Conservation (phyloP, 1,140 invertebrate genomes). For the Oscheius sp. region DNA sequence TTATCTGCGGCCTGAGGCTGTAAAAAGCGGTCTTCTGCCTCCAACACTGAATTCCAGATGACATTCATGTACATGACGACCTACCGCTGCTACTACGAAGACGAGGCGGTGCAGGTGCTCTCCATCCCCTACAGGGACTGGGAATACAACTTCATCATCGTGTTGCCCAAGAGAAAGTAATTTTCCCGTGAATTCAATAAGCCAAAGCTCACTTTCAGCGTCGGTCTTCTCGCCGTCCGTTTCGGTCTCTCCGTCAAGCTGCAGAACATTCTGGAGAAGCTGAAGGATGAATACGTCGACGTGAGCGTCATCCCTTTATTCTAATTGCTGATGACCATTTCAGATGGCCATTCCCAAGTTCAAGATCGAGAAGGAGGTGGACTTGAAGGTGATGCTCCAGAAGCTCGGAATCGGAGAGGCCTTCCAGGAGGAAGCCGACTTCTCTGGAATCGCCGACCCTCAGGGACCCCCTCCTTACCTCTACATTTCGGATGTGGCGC, state of each 20-base stretch:
- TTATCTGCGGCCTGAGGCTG: no score
- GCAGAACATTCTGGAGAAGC: conserved; percentile 6
- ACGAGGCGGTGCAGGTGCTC: conserved; percentile 19
- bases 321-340: not conserved
- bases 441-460: no score
- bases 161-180: conserved; percentile 20
- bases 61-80: conserved; percentile 5
- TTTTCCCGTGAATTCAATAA: no score
- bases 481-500: no score
- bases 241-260: not conserved
- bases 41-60: no score
- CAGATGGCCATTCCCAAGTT: conserved; percentile 13
- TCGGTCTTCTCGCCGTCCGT: conserved; percentile 5
- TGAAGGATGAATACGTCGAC: not conserved
- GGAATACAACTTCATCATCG: conserved; percentile 7
- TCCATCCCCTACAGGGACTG: conserved; percentile 23
- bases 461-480: no score
- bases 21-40: no score
- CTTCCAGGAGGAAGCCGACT: no score
- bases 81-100: not conserved
- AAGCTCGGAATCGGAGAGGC: not conserved
- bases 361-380: not conserved
- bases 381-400: not conserved
- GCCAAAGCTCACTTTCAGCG: not conserved
- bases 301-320: not conserved